These are phyloP conservation scores for Rhinatrema bivittatum DNA, from an alignment of 2,797 vertebrate genomes.

Conservation along the genomic window DNA sequence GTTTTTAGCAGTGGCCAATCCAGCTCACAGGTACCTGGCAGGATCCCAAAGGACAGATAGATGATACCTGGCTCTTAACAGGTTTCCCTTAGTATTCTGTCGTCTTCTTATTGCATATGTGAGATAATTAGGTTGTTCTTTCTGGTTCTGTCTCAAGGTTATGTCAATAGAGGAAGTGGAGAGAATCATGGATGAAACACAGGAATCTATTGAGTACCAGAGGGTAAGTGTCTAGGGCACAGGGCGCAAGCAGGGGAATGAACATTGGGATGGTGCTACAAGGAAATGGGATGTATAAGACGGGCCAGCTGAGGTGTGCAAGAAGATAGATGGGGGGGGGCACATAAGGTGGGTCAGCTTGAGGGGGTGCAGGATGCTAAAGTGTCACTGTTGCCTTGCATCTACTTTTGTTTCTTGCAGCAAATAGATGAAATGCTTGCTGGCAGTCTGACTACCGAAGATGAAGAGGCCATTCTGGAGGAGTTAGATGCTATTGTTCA, in stretches of 20 bases:
- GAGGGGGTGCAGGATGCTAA: neutral
- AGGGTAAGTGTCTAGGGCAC: constrained; percentile 63
- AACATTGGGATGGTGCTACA: too few relatives aligned
- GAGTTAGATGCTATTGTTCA: constrained; percentile 83
- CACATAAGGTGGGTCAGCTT: neutral
- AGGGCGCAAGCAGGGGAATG: too few relatives aligned
- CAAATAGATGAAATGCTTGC: constrained; percentile 89
- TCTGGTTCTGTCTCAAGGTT: constrained; percentile 52
- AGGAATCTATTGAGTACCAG: constrained; percentile 88
- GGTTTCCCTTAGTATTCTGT: too few relatives aligned
- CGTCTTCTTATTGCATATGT: too few relatives aligned
- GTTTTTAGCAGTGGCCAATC: too few relatives aligned
- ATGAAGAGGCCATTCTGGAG: constrained; percentile 82
- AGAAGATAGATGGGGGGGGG: neutral
- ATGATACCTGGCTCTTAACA: too few relatives aligned
- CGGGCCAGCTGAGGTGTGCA: too few relatives aligned
- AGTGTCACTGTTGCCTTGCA: neutral
- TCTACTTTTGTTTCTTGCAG: constrained; percentile 42
- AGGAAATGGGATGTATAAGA: too few relatives aligned
- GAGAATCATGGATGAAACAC: constrained; percentile 86
- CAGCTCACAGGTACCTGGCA: too few relatives aligned
- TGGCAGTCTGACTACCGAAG: constrained; percentile 78
- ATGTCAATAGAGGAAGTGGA: constrained; percentile 94
- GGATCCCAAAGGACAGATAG: too few relatives aligned
- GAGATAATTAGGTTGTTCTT: too few relatives aligned